A percentile compares a stretch with the other conserved stretches of the same genome.
Evolutionary conservation across 2,113 vertebrate genomes (phyloP).

Genomic region (Podocnemis expansa): DNA sequence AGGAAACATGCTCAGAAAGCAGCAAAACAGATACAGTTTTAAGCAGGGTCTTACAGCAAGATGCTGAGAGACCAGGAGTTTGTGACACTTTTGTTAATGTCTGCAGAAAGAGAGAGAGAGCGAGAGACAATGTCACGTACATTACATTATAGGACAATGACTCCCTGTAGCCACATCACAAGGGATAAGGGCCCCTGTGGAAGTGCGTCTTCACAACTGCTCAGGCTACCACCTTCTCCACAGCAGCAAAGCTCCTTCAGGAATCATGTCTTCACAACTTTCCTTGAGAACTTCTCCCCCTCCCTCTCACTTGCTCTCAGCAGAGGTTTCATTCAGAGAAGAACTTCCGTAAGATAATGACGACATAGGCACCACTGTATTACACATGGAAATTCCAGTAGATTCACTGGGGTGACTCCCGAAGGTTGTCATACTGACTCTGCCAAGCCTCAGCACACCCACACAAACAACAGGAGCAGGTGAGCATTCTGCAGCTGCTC

Average conservation of each 20-base stretch:
- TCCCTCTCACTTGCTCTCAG: neutral
- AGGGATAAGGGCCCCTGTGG: neutral
- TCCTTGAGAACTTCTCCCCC: neutral
- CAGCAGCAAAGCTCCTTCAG: accelerated
- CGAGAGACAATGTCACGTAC: neutral
- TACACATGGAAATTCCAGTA: neutral
- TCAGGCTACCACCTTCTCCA: neutral
- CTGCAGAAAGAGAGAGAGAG: conserved; percentile 71
- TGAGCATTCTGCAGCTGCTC: accelerated
- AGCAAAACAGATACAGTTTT: conserved; percentile 86
- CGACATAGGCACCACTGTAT: neutral
- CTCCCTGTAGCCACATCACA: neutral
- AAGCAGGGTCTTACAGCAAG: conserved; percentile 84
- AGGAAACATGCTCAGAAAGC: conserved; percentile 82
- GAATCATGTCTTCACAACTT: neutral
- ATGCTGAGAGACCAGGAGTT: conserved; percentile 70
- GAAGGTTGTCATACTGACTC: neutral
- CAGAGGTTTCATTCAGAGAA: neutral
- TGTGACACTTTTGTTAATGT: conserved; percentile 79
- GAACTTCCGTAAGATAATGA: neutral
- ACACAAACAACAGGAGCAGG: neutral
- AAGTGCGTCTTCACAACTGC: neutral
- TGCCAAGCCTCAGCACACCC: neutral
- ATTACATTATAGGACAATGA: neutral
- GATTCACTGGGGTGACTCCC: neutral